Evolutionary conservation across 2,113 vertebrate genomes (phyloP).

Genomic region (Paradisaea rubra): DNA sequence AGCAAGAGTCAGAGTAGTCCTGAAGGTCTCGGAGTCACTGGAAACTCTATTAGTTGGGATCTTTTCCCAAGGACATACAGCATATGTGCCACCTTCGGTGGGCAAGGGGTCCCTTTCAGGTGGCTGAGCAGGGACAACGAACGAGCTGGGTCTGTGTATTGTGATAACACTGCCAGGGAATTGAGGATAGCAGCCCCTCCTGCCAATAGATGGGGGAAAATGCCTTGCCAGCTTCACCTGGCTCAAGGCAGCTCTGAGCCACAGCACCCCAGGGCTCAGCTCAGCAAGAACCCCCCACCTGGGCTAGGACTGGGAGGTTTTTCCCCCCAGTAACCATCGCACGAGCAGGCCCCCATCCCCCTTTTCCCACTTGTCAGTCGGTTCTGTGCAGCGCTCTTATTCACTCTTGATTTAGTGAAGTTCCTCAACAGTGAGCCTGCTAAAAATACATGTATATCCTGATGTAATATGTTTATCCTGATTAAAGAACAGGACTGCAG

Average conservation of each 20-base stretch:
- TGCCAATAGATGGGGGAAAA: neutral
- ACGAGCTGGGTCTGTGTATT: fast-evolving
- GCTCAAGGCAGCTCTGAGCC: neutral
- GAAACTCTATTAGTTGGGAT: neutral
- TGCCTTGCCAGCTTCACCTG: neutral
- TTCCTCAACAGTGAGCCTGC: neutral
- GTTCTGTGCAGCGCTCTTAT: neutral
- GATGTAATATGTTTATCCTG: neutral
- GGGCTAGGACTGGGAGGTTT: neutral
- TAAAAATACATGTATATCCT: neutral
- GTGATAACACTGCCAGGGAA: neutral
- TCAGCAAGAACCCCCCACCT: neutral
- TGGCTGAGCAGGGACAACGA: neutral
- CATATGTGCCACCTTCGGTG: neutral
- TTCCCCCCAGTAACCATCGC: neutral
- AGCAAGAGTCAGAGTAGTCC: neutral
- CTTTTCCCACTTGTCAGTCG: neutral
- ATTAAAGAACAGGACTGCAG: neutral
- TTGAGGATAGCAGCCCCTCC: neutral
- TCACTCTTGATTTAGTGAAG: neutral
- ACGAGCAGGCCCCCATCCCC: fast-evolving
- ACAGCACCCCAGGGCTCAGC: neutral
- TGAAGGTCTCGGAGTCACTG: neutral
- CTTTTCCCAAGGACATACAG: neutral
- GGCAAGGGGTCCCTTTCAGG: neutral